phyloP scores from a whole-genome alignment of 2,797 vertebrate species.

The Syndactyla subalaris region DNA sequence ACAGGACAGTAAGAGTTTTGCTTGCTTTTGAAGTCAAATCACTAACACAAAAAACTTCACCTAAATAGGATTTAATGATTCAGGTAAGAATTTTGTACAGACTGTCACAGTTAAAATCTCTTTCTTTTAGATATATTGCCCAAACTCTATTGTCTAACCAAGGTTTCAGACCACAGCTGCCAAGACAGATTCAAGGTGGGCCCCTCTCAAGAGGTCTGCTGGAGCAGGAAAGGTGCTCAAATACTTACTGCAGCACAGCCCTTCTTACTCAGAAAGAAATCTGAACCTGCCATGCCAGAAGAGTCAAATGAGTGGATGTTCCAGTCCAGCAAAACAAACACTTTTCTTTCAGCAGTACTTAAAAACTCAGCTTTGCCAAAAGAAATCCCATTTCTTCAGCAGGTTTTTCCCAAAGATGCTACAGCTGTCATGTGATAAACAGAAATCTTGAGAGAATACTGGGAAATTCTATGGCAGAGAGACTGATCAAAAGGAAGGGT shows the following conservation, averaged over 20 bases:
- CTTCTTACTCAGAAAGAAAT: background rate
- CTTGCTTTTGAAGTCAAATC: background rate
- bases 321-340: background rate
- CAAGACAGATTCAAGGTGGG: background rate
- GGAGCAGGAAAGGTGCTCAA: background rate
- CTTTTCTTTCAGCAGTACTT: background rate
- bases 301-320: background rate
- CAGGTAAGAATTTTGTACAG: background rate
- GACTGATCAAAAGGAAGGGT: background rate
- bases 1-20: background rate
- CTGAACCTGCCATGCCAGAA: background rate
- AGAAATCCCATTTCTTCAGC: background rate
- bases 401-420: background rate
- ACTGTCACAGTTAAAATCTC: background rate
- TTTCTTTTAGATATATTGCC: background rate
- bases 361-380: background rate
- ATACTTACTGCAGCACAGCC: background rate
- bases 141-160: background rate
- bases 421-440: background rate
- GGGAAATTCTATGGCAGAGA: background rate
- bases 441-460: background rate
- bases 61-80: background rate
- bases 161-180: background rate
- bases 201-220: background rate
- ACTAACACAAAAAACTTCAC: background rate